Percentiles rank a stretch among this genome's conserved stretches.
Conservation (phyloP, 2,797 vertebrate species). For the Rhynchotus rufescens region DNA sequence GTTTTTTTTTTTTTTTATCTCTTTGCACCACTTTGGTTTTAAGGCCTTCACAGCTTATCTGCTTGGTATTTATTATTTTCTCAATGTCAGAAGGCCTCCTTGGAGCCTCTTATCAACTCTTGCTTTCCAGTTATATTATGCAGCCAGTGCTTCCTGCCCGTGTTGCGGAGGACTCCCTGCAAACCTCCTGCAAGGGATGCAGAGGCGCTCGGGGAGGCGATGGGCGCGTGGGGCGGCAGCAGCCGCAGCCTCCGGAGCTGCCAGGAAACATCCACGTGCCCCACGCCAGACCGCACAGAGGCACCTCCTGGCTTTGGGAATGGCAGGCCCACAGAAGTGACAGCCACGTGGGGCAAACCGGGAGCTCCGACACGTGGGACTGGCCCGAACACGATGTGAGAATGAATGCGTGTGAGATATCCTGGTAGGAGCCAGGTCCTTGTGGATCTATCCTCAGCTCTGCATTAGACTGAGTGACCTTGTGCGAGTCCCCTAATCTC, state of each 20-base stretch:
- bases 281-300: neutral
- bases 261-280: neutral
- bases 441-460: neutral
- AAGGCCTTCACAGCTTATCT: neutral
- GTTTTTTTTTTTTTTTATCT: neutral
- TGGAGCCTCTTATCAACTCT: neutral
- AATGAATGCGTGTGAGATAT: neutral
- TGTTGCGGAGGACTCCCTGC: fast-evolving
- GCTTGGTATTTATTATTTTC: neutral
- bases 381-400: neutral
- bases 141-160: neutral
- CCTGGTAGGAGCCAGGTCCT: neutral
- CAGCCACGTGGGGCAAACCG: fast-evolving
- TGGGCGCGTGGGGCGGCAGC: neutral
- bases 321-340: neutral
- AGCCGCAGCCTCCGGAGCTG: neutral
- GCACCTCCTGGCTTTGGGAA: fast-evolving
- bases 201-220: neutral
- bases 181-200: neutral
- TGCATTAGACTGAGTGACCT: neutral
- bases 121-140: neutral
- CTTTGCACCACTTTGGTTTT: neutral
- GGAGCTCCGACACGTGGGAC: neutral
- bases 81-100: neutral
- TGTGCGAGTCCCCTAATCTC: neutral